Evolutionary conservation across 2,888 invertebrate species (phyloP).

Genomic region (Ctena decussata): DNA sequence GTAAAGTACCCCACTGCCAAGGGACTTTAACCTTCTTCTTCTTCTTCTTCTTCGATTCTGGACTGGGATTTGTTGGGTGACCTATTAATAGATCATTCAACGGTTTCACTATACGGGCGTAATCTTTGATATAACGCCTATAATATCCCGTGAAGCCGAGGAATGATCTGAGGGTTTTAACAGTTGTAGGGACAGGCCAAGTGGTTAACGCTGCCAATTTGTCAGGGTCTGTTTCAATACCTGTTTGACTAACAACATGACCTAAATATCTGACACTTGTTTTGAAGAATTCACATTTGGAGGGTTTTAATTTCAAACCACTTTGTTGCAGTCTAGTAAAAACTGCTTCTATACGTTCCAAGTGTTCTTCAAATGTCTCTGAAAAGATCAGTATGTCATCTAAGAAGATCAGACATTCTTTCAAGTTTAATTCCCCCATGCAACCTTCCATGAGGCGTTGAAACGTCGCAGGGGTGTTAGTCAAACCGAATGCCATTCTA

Average conservation of each 20-base stretch:
- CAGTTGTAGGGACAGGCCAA: background rate
- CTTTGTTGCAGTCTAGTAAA: background rate
- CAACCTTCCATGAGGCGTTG: too few species aligned
- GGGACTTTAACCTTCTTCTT: background rate
- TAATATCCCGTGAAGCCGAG: background rate
- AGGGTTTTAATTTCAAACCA: background rate
- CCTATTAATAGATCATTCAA: background rate
- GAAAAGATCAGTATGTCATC: background rate
- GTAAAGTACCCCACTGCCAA: slow-evolving; percentile 11
- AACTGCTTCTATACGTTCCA: background rate
- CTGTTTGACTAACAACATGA: background rate
- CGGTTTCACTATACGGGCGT: background rate
- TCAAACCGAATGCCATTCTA: too few species aligned
- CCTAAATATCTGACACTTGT: background rate
- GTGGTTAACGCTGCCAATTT: background rate
- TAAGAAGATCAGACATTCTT: too few species aligned
- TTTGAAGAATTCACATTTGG: background rate
- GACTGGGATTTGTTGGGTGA: background rate
- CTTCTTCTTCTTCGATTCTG: background rate
- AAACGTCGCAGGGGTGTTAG: too few species aligned
- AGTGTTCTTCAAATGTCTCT: background rate
- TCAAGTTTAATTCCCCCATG: too few species aligned
- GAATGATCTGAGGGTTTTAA: background rate
- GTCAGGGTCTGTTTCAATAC: background rate
- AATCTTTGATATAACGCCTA: background rate